phyloP scores from a whole-genome alignment of 2,797 vertebrate genomes.

The Anguilla megastoma region DNA sequence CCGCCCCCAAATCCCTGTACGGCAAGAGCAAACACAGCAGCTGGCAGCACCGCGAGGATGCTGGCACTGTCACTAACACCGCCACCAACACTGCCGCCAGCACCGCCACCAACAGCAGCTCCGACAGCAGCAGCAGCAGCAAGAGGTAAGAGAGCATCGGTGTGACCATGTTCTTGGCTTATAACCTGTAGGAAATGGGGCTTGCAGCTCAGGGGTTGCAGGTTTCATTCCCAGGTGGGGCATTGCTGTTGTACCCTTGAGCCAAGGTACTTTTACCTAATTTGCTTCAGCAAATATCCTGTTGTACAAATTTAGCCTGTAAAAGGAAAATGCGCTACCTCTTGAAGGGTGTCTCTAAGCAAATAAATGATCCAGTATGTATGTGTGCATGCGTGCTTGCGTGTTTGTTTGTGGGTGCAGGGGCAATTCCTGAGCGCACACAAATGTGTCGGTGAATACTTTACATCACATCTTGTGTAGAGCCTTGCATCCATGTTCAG shows the following conservation, averaged over 20 bases:
- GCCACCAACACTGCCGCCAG: constrained; percentile 61
- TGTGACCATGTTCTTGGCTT: background rate
- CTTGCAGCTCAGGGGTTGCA: too few species aligned
- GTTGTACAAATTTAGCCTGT: too few species aligned
- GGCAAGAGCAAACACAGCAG: constrained; percentile 71
- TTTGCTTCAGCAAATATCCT: too few species aligned
- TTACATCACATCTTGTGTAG: too few species aligned
- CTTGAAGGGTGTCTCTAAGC: too few species aligned
- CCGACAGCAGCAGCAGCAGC: constrained; percentile 63
- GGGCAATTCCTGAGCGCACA: background rate
- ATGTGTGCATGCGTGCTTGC: background rate
- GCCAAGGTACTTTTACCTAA: too few species aligned
- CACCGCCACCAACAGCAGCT: constrained; percentile 46
- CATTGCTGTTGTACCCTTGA: too few species aligned
- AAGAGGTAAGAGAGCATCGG: constrained; percentile 61
- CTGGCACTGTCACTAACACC: constrained; percentile 43
- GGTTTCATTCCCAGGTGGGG: too few species aligned
- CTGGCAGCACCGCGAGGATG: constrained; percentile 74
- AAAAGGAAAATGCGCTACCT: too few species aligned
- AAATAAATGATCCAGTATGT: background rate
- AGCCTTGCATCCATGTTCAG: background rate
- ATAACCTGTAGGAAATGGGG: too few species aligned
- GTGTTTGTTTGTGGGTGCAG: background rate
- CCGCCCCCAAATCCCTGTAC: constrained; percentile 83
- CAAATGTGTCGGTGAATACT: too few species aligned